A percentile compares a stretch with the other conserved stretches of the same genome.
Conservation (phyloP, 2,113 vertebrate genomes). For the Formicarius rufipectus region DNA sequence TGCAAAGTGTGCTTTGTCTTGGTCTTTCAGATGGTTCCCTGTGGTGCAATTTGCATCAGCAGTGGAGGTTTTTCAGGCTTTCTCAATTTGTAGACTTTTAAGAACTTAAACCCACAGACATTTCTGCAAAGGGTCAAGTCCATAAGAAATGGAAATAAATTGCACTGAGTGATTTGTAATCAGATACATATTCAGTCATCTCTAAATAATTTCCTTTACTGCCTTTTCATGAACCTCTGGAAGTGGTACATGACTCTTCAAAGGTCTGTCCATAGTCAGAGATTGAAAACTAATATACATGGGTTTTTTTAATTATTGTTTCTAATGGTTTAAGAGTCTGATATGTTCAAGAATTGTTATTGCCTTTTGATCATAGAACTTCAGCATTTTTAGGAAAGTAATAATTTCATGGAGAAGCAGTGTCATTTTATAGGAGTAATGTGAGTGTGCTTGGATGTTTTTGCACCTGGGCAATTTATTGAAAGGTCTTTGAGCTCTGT, state of each 20-base stretch:
- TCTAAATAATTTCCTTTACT: not conserved
- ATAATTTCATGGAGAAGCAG: not conserved
- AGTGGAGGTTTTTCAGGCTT: not conserved
- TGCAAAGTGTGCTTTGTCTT: not conserved
- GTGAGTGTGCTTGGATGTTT: not conserved
- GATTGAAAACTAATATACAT: not conserved
- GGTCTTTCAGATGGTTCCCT: not conserved
- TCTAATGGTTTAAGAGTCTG: not conserved
- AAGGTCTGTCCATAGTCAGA: not conserved
- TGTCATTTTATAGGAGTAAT: not conserved
- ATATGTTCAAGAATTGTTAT: not conserved
- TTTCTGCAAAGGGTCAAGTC: not conserved
- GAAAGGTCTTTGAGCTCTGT: not conserved
- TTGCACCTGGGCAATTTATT: not conserved
- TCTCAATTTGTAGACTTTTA: not conserved
- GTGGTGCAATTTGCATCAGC: not conserved
- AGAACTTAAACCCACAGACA: not conserved
- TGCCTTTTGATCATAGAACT: not conserved
- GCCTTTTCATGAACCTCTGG: not conserved
- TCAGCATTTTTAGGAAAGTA: not conserved
- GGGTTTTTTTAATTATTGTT: not conserved
- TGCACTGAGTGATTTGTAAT: not conserved
- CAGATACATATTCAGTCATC: not conserved
- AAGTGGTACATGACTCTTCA: not conserved
- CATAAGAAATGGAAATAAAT: not conserved